phyloP scores from a whole-genome alignment of 2,888 invertebrate species.

The Synanthedon tipuliformis region DNA sequence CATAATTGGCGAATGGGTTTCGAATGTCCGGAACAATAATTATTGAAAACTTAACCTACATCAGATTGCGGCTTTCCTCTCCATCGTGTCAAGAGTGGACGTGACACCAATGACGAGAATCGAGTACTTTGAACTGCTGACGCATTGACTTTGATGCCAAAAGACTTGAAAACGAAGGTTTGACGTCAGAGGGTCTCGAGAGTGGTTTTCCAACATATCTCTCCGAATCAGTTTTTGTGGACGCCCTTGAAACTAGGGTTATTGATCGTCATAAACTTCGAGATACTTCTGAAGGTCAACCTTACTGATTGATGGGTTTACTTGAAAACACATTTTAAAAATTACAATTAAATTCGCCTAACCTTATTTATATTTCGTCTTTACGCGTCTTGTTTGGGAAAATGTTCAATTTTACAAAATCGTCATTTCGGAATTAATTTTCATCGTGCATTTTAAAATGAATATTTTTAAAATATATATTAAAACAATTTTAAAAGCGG shows the following conservation, averaged over 20 bases:
- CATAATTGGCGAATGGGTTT: too few species aligned
- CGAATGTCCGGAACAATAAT: background rate
- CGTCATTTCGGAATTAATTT: too few species aligned
- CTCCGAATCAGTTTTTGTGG: constrained; percentile 34
- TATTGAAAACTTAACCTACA: background rate
- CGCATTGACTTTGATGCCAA: constrained; percentile 41
- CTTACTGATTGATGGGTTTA: too few species aligned
- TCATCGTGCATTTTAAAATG: too few species aligned
- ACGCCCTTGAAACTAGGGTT: constrained; percentile 18
- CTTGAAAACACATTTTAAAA: too few species aligned
- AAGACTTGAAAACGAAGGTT: constrained; percentile 26
- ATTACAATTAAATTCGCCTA: too few species aligned
- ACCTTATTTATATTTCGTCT: too few species aligned
- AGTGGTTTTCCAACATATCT: constrained; percentile 31
- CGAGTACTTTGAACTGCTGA: constrained; percentile 47
- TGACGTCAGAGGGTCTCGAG: constrained; percentile 40
- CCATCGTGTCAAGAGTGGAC: constrained; percentile 1
- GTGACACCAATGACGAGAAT: constrained; percentile 26
- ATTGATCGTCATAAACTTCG: constrained; percentile 27
- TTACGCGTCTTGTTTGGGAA: too few species aligned
- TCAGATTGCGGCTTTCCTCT: background rate
- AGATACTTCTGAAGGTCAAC: background rate
- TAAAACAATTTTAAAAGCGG: too few species aligned
- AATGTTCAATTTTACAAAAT: too few species aligned
- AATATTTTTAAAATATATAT: too few species aligned